Base-by-base conservation (phyloP, 1,140 invertebrate species). In the Nasonia longicornis region DNA sequence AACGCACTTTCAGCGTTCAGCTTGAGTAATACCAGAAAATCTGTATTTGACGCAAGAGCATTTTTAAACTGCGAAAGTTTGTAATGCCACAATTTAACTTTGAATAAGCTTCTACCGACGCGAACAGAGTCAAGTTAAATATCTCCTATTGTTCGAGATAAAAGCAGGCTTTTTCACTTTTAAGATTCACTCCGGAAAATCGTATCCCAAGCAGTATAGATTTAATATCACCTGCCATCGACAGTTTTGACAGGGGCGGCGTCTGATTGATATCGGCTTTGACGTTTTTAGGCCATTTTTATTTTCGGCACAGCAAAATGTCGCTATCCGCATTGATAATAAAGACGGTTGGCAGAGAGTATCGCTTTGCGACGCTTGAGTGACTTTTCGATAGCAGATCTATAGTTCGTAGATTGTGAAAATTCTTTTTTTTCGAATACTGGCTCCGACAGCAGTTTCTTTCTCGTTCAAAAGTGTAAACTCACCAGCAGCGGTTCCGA, bases 401-500 rank as follows among this genome's bases (percentile, higher is more conserved):
- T 42, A 26, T 26, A 42, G 38, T 42, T 8, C 38, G 38, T 42
- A 16, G 45, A 48, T 48, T 48, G 2, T 48, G 12, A 16, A 48
- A 14, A 48, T 48, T 48, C 45, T 16, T 48, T 52, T 52, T 35
- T 35, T 35, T 35, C 4, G 31, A 3, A 35, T 6, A 35, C 31
- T 35, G 4, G 4, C 31, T 35, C 31, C 4, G 31, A 35, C 4
- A 35, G 4, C 31, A 35, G 31, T 6, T 35, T 52, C 7, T 52
- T 52, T 52, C 11, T 52, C 16, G 12, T 14, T 20, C 10, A 16
- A 52, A 52, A 52, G 16, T 16, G 12, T 29, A 66, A 70, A 66
- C 72, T 81, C 85, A 91, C 89, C 89, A 72, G 90, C 89, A 11
- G 90, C 89, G 2, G 91, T 90, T 52, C 91, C 94, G 63, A 92